Percentiles rank a stretch among this genome's conserved stretches.
Evolutionary conservation across 2,888 invertebrate genomes (phyloP).

Genomic region (Drosophila lacicola): DNA sequence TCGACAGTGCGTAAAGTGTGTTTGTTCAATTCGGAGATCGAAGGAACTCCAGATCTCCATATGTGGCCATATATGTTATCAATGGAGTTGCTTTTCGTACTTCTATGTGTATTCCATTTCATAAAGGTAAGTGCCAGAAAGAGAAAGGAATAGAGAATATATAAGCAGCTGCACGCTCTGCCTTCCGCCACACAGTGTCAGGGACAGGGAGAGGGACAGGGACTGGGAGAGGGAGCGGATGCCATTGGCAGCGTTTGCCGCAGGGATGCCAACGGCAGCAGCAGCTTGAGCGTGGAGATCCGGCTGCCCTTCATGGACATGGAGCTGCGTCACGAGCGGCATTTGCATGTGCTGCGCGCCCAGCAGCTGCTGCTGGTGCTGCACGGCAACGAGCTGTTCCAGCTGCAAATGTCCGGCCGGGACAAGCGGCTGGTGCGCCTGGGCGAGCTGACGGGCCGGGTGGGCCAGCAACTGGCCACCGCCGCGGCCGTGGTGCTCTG

Average conservation of each 20-base stretch:
- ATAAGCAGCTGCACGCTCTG: neutral
- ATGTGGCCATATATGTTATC: slow-evolving; percentile 2
- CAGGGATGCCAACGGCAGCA: slow-evolving; percentile 52
- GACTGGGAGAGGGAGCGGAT: neutral
- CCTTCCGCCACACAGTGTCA: slow-evolving; percentile 5
- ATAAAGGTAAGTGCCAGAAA: slow-evolving; percentile 23
- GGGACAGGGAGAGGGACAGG: slow-evolving; percentile 9
- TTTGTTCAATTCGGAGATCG: slow-evolving; percentile 14
- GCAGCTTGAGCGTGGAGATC: slow-evolving; percentile 67
- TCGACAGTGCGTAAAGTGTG: slow-evolving; percentile 1
- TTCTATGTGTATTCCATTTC: slow-evolving; percentile 27
- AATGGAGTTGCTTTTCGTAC: slow-evolving; percentile 31
- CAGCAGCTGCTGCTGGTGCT: slow-evolving; percentile 73
- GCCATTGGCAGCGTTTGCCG: slow-evolving; percentile 44
- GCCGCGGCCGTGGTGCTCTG: slow-evolving; percentile 75
- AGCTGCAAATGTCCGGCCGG: slow-evolving; percentile 65
- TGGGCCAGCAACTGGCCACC: slow-evolving; percentile 47
- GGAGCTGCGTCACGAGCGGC: slow-evolving; percentile 67
- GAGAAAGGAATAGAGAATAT: too few relatives aligned
- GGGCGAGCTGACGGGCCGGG: slow-evolving; percentile 68
- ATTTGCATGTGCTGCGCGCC: slow-evolving; percentile 69
- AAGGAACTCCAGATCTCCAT: slow-evolving; percentile 3
- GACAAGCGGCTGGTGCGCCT: slow-evolving; percentile 75
- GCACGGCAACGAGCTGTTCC: slow-evolving; percentile 80
- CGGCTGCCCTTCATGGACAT: slow-evolving; percentile 81